These are phyloP conservation scores for Caenorhabditis briggsae DNA, from an alignment of 1,140 invertebrate species.

Conservation along the genomic window DNA sequence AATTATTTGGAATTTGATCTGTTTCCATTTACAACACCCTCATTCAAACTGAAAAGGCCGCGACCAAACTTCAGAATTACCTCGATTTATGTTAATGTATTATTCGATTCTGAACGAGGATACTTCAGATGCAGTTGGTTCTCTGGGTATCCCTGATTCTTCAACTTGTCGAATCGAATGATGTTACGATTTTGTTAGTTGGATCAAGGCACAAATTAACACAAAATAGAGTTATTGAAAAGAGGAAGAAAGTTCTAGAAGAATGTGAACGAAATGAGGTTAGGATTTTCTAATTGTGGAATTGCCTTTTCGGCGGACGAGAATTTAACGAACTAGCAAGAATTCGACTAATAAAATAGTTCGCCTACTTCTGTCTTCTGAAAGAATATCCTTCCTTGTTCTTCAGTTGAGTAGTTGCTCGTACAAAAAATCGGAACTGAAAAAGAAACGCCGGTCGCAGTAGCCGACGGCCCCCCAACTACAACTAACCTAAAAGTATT, in stretches of 20 bases:
- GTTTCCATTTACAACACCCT: neutral
- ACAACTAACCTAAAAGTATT: too few relatives aligned
- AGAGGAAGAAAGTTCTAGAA: slow-evolving; percentile 6
- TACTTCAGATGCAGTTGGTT: neutral
- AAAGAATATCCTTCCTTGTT: neutral
- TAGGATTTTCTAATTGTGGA: neutral
- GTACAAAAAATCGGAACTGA: too few relatives aligned
- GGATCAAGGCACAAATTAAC: slow-evolving; percentile 19
- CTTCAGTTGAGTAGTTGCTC: too few relatives aligned
- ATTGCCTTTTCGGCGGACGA: too few relatives aligned
- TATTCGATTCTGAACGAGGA: neutral
- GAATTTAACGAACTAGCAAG: too few relatives aligned
- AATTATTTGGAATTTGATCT: neutral
- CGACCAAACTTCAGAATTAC: neutral
- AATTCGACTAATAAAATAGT: too few relatives aligned
- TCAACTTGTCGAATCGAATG: neutral
- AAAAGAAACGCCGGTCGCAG: too few relatives aligned
- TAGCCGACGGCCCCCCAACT: too few relatives aligned
- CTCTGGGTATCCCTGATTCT: neutral
- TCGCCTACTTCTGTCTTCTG: too few relatives aligned
- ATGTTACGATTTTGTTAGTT: slow-evolving; percentile 27
- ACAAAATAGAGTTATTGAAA: slow-evolving; percentile 1
- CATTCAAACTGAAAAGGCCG: neutral
- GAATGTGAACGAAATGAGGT: slow-evolving; percentile 2
- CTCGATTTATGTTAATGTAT: neutral